Percentiles rank a stretch among this genome's conserved stretches.
Evolutionary conservation across 2,113 vertebrate species (phyloP).

Genomic region (Spea multiplicata): DNA sequence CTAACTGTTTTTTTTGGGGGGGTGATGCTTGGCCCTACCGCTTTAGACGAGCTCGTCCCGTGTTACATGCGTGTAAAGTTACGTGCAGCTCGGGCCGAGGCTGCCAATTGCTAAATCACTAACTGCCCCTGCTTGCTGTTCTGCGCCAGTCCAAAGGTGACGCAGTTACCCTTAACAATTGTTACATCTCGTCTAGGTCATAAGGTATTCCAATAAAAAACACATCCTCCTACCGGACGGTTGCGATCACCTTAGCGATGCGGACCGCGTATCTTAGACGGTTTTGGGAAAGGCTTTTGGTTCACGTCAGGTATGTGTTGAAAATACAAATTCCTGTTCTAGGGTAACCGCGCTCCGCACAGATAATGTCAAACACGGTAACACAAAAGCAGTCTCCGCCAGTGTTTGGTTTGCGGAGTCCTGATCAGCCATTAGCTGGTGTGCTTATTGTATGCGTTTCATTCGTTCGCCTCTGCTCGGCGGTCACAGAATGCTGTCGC

Average conservation of each 20-base stretch:
- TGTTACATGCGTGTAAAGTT: conserved; percentile 4
- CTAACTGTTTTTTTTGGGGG: no score
- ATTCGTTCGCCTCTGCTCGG: background rate
- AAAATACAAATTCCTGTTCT: conserved; percentile 17
- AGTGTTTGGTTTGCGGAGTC: background rate
- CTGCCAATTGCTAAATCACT: no score
- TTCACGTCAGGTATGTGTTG: conserved; percentile 14
- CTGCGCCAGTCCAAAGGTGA: background rate
- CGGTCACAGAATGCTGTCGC: background rate
- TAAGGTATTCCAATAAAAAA: conserved; percentile 4
- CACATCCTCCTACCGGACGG: background rate
- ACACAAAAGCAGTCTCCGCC: background rate
- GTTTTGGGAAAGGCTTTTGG: conserved; percentile 7
- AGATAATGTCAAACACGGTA: background rate
- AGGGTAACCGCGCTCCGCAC: background rate
- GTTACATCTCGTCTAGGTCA: conserved; percentile 3
- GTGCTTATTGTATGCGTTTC: background rate
- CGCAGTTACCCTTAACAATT: background rate
- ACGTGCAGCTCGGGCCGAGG: background rate
- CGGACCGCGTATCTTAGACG: background rate
- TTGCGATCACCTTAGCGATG: background rate
- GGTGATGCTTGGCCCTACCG: no score
- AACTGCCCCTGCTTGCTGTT: background rate
- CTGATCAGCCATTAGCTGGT: background rate
- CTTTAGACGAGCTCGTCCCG: background rate